phyloP scores from a whole-genome alignment of 2,888 invertebrate genomes.

The Caenorhabditis wallacei region DNA sequence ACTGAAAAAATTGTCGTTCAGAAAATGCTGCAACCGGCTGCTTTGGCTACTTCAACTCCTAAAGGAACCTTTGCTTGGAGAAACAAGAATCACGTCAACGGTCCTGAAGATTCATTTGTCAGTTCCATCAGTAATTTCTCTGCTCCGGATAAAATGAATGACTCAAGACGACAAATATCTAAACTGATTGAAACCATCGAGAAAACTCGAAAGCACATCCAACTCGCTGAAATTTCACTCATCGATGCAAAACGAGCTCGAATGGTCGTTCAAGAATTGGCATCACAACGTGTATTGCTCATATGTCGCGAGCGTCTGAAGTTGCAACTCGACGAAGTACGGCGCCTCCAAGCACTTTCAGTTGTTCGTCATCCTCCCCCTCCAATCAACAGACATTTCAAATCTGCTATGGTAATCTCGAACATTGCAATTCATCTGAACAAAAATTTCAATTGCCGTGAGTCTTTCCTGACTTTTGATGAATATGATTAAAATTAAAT shows the following conservation, averaged over 20 bases:
- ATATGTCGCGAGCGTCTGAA: slow-evolving; percentile 67
- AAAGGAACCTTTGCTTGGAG: slow-evolving; percentile 58
- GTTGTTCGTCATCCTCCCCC: slow-evolving; percentile 70
- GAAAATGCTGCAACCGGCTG: slow-evolving; percentile 48
- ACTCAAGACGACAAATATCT: slow-evolving; percentile 59
- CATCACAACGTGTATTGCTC: slow-evolving; percentile 67
- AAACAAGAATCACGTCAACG: slow-evolving; percentile 34
- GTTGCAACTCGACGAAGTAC: slow-evolving; percentile 65
- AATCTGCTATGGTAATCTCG: slow-evolving; percentile 68
- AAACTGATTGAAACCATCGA: slow-evolving; percentile 65
- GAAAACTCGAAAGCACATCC: slow-evolving; percentile 67
- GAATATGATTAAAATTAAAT: too few relatives aligned
- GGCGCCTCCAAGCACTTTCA: slow-evolving; percentile 65
- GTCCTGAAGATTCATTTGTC: slow-evolving; percentile 67
- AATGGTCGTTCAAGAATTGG: slow-evolving; percentile 66
- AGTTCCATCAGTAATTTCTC: slow-evolving; percentile 70
- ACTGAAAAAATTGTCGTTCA: slow-evolving; percentile 64
- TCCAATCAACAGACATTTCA: slow-evolving; percentile 67
- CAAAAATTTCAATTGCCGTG: slow-evolving; percentile 68
- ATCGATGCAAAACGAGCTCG: slow-evolving; percentile 63
- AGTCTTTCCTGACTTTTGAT: background rate
- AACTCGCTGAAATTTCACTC: slow-evolving; percentile 65
- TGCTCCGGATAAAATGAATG: slow-evolving; percentile 61
- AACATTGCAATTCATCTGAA: slow-evolving; percentile 69
- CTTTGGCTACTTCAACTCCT: slow-evolving; percentile 67